phyloP scores from a whole-genome alignment of 2,797 vertebrate species.

The Dallia pectoralis region DNA sequence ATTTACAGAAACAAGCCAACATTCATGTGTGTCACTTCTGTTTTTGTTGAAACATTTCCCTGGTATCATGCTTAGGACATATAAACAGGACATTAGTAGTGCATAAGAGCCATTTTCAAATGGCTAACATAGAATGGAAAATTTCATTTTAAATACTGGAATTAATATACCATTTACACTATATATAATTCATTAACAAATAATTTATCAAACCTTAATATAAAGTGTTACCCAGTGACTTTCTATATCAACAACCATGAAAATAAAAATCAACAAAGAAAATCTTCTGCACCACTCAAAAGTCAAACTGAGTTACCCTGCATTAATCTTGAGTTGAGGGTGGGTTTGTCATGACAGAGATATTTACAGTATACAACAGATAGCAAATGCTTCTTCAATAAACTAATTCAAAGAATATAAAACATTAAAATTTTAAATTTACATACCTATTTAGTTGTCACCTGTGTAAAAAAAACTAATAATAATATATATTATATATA shows the following conservation, averaged over 20 bases:
- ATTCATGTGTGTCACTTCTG: too few species aligned
- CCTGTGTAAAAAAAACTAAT: conserved; percentile 4
- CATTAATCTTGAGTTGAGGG: neutral
- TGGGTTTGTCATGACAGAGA: neutral
- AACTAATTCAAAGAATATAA: neutral
- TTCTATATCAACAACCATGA: neutral
- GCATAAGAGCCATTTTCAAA: too few species aligned
- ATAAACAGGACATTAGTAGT: too few species aligned
- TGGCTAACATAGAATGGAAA: too few species aligned
- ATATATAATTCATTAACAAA: too few species aligned
- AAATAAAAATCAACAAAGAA: neutral
- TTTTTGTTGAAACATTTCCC: too few species aligned
- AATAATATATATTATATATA: conserved; percentile 22
- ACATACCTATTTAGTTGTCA: neutral
- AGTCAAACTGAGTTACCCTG: neutral
- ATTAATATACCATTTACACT: too few species aligned
- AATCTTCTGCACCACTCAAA: neutral
- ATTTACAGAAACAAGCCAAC: too few species aligned
- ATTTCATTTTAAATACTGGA: too few species aligned
- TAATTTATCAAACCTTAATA: too few species aligned
- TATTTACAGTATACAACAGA: neutral
- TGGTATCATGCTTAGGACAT: too few species aligned
- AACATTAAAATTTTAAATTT: conserved; percentile 12
- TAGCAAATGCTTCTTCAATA: neutral
- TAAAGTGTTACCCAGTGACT: too few species aligned